phyloP scores from a whole-genome alignment of 2,113 vertebrate species.

The Lophochroa leadbeateri region DNA sequence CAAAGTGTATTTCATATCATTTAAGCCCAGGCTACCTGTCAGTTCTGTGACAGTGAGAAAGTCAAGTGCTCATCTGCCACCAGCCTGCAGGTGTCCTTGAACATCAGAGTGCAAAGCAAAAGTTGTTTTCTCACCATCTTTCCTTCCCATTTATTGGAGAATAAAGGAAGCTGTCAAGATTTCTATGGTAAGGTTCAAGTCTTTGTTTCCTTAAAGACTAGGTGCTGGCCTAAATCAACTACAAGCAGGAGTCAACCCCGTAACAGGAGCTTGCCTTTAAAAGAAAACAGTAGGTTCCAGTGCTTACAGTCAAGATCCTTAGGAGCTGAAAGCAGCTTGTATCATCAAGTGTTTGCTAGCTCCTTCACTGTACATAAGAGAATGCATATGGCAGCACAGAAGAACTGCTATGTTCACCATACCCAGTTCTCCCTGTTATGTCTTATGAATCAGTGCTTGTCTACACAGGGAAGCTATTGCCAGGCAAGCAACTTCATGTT shows the following conservation, averaged over 20 bases:
- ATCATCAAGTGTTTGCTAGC: background rate
- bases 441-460: background rate
- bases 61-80: background rate
- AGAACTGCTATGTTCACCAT: background rate
- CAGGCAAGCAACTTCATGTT: background rate
- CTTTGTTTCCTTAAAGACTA: background rate
- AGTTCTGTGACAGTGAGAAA: background rate
- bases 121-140: background rate
- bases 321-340: background rate
- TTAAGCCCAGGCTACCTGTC: background rate
- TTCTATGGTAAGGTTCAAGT: background rate
- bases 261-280: background rate
- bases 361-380: background rate
- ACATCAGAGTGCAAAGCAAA: background rate
- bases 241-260: background rate
- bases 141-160: background rate
- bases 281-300: background rate
- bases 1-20: background rate
- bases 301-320: background rate
- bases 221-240: background rate
- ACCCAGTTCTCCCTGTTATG: background rate
- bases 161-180: background rate
- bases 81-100: background rate
- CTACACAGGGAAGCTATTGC: background rate
- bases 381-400: conserved; percentile 5